Percentiles rank a stretch among this genome's conserved stretches.
These are phyloP conservation scores for Gymnocypris eckloni DNA, from an alignment of 2,797 vertebrate genomes.

Conservation along the genomic window DNA sequence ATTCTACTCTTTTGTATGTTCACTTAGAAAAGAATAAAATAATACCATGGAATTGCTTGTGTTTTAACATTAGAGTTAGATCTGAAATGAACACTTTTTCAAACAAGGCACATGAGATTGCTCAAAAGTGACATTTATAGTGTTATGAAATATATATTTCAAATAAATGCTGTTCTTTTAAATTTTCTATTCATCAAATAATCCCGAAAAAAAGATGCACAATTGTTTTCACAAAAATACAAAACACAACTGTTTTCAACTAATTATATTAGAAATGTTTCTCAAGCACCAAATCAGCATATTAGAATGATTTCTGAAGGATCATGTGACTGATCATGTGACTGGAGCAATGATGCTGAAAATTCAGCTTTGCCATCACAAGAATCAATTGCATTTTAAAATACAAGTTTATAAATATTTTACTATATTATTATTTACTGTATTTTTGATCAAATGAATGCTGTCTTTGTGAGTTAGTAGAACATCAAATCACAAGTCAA, in stretches of 20 bases:
- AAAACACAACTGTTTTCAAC: not conserved
- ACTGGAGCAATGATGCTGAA: not conserved
- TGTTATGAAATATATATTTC: not conserved
- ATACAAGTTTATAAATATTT: not conserved
- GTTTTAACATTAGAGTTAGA: not conserved
- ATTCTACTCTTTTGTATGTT: not conserved
- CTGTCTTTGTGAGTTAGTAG: not conserved
- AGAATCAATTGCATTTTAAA: not conserved
- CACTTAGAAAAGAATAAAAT: not conserved
- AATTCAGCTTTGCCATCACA: not conserved
- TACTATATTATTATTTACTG: not conserved
- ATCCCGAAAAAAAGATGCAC: not conserved
- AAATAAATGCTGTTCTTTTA: not conserved
- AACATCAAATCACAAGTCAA: not conserved
- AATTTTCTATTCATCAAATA: not conserved
- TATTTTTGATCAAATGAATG: not conserved
- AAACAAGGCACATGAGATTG: not conserved
- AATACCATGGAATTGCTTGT: not conserved
- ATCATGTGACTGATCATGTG: not conserved
- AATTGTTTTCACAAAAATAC: not conserved
- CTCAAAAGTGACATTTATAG: not conserved
- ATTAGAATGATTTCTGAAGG: not conserved
- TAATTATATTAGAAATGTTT: not conserved
- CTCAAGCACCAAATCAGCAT: not conserved
- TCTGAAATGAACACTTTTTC: not conserved